These are phyloP conservation scores for Malacoctenus gilli DNA, from an alignment of 2,797 vertebrate genomes.

Conservation along the genomic window DNA sequence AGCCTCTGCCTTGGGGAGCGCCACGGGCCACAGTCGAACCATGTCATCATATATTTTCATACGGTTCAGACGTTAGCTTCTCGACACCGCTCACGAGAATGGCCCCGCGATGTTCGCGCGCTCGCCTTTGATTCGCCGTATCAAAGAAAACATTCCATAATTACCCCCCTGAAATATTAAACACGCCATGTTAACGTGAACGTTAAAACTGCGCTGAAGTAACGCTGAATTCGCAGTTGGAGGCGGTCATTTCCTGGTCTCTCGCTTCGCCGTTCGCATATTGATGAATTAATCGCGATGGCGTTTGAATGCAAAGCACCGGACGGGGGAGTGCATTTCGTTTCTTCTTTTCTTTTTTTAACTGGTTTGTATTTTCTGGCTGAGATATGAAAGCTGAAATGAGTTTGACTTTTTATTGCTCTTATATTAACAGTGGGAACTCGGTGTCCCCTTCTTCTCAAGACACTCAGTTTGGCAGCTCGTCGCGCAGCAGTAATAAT, in stretches of 20 bases:
- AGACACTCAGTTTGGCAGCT: neutral
- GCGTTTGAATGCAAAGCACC: neutral
- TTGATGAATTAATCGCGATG: no score
- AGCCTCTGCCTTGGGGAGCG: constrained; percentile 18
- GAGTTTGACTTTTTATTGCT: neutral
- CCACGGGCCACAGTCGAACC: constrained; percentile 14
- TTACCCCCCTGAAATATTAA: no score
- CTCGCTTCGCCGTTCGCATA: no score
- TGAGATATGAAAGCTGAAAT: neutral
- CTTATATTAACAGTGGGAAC: neutral
- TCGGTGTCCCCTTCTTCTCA: neutral
- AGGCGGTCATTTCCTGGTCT: no score
- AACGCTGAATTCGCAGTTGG: no score
- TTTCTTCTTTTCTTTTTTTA: no score
- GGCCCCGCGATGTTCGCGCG: neutral
- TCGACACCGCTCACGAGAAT: neutral
- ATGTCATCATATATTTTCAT: constrained; percentile 12
- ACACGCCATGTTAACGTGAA: no score
- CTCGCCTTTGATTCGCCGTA: neutral
- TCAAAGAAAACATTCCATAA: constrained; percentile 1
- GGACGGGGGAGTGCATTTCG: no score
- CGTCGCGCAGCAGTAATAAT: neutral
- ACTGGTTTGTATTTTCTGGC: neutral
- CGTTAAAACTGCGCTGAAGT: no score
- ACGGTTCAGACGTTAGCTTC: constrained; percentile 16